Percentiles rank a stretch among this genome's conserved stretches.
phyloP scores from a whole-genome alignment of 2,888 invertebrate species.

The Ferdinandea cuprea region DNA sequence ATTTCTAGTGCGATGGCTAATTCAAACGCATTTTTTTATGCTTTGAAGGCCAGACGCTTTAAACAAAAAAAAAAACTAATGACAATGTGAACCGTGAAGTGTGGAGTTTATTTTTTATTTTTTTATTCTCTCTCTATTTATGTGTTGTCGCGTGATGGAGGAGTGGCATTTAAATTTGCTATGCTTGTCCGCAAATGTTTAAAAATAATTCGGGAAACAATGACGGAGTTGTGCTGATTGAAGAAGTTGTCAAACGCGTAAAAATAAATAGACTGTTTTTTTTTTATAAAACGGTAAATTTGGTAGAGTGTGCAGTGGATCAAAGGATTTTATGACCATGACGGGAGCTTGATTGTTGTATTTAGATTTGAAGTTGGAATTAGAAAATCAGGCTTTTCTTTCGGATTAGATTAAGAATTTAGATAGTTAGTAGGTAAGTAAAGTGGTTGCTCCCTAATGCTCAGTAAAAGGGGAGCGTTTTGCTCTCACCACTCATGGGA shows the following conservation, averaged over 20 bases:
- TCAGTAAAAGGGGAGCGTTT: too few species aligned
- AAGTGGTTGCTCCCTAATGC: too few species aligned
- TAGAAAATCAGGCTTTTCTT: too few species aligned
- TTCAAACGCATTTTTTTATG: slow-evolving; percentile 62
- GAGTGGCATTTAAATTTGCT: slow-evolving; percentile 45
- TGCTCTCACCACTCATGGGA: too few species aligned
- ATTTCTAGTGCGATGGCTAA: slow-evolving; percentile 56
- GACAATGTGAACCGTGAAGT: slow-evolving; percentile 34
- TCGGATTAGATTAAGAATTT: too few species aligned
- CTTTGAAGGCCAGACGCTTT: slow-evolving; percentile 48
- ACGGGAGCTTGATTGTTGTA: too few species aligned
- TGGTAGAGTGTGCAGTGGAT: too few species aligned
- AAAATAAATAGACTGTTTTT: too few species aligned
- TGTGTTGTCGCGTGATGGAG: slow-evolving; percentile 26
- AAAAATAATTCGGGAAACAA: background rate
- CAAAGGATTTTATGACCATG: too few species aligned
- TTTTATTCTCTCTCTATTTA: background rate
- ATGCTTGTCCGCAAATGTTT: background rate
- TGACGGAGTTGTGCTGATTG: background rate
- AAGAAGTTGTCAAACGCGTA: background rate
- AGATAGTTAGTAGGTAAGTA: too few species aligned
- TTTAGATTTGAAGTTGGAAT: too few species aligned
- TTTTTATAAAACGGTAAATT: too few species aligned
- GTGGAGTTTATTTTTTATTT: background rate
- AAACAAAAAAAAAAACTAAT: slow-evolving; percentile 43